Percentiles rank a stretch among this genome's conserved stretches.
Evolutionary conservation across 2,888 invertebrate genomes (phyloP).

Genomic region (Baccha elongata): DNA sequence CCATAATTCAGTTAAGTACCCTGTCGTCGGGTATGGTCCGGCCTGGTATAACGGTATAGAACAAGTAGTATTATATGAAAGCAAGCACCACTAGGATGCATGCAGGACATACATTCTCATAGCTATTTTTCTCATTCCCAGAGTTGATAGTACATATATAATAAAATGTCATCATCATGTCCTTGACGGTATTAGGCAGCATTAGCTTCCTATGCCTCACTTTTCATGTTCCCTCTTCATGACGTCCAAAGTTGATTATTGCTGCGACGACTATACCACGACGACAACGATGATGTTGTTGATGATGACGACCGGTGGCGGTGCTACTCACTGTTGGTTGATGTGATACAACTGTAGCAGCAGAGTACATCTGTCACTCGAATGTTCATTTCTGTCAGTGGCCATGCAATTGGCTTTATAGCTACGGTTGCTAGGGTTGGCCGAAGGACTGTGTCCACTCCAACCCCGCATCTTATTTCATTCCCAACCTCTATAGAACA

Average conservation of each 20-base stretch:
- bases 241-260: conserved; percentile 30
- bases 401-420: conserved; percentile 71
- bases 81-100: conserved; percentile 25
- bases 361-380: conserved; percentile 71
- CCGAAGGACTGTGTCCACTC: conserved; percentile 31
- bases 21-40: conserved; percentile 38
- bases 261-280: conserved; percentile 34
- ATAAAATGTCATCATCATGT: conserved; percentile 73
- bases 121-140: conserved; percentile 35
- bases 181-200: conserved; percentile 66
- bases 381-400: conserved; percentile 73
- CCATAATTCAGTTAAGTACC: conserved; percentile 75
- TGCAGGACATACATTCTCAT: conserved; percentile 8
- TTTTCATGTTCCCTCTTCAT: conserved; percentile 27
- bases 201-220: conserved; percentile 60
- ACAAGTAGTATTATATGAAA: conserved; percentile 15
- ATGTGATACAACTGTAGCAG: conserved; percentile 67
- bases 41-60: conserved; percentile 6
- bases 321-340: conserved; percentile 59
- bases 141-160: conserved; percentile 3
- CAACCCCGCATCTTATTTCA: conserved; percentile 11
- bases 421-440: conserved; percentile 52
- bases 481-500: background rate
- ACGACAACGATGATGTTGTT: conserved; percentile 37
- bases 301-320: conserved; percentile 42